A percentile compares a stretch with the other conserved stretches of the same genome.
Conservation (phyloP, 2,797 vertebrate species). For the Mus minutoides region DNA sequence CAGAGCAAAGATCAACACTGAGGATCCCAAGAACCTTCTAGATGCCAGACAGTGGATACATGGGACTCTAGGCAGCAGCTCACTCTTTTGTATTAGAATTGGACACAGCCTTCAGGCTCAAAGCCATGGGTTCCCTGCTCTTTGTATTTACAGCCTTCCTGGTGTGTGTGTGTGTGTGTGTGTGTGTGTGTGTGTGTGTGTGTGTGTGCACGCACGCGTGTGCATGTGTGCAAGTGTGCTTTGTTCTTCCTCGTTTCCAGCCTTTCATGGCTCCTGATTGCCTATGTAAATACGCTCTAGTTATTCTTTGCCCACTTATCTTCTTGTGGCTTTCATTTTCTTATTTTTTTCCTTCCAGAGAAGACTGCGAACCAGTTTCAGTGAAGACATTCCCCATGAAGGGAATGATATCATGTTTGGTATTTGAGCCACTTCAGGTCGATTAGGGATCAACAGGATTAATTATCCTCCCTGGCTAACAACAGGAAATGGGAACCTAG, state of each 20-base stretch:
- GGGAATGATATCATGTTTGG: background rate
- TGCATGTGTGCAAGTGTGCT: accelerated
- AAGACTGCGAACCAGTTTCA: background rate
- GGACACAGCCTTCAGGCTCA: background rate
- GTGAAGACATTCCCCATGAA: slow-evolving; percentile 21
- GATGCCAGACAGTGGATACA: background rate
- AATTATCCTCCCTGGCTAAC: slow-evolving; percentile 25
- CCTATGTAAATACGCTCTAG: accelerated
- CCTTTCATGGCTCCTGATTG: background rate
- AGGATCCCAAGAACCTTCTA: background rate
- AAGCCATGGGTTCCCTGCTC: background rate
- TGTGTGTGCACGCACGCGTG: too few relatives aligned
- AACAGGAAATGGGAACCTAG: background rate
- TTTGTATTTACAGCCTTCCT: background rate
- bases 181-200: background rate
- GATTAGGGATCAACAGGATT: slow-evolving; percentile 38
- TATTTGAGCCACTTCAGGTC: slow-evolving; percentile 43
- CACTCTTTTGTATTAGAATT: background rate
- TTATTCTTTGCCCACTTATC: background rate
- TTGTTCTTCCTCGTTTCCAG: background rate
- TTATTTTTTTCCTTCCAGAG: slow-evolving; percentile 36
- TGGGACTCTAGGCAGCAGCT: background rate
- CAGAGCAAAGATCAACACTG: background rate
- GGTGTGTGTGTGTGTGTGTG: background rate
- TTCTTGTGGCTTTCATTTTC: slow-evolving; percentile 6